Evolutionary conservation across 1,140 invertebrate species (phyloP).

Genomic region (Ruditapes philippinarum): DNA sequence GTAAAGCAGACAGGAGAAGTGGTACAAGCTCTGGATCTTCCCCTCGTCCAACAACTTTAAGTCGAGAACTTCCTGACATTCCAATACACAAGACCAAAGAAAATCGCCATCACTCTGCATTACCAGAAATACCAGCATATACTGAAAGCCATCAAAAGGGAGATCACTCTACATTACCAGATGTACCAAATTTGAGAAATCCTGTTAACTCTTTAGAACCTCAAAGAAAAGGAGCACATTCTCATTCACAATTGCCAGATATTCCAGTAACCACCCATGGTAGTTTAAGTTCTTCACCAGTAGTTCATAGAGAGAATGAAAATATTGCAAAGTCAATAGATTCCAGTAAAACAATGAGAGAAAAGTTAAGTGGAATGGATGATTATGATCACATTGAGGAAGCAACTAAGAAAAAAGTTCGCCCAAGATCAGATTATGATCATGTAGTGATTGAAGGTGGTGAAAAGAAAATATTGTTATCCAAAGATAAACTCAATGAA

Average conservation of each 20-base stretch:
- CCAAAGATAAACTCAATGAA: constrained; percentile 58
- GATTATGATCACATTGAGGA: constrained; percentile 65
- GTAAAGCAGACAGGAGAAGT: constrained; percentile 44
- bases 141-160: constrained; percentile 11
- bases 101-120: constrained; percentile 46
- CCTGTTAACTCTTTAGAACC: not conserved
- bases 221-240: constrained; percentile 4
- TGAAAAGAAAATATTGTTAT: constrained; percentile 26
- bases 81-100: constrained; percentile 18
- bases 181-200: not conserved
- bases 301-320: not conserved
- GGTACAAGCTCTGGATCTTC: constrained; percentile 61
- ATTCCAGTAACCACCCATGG: constrained; percentile 17
- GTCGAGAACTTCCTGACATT: constrained; percentile 55
- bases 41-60: constrained; percentile 38
- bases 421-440: constrained; percentile 61
- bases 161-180: constrained; percentile 30
- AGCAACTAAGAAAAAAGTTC: constrained; percentile 20
- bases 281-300: not conserved
- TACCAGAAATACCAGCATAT: constrained; percentile 38
- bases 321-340: not conserved
- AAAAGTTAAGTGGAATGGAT: not conserved
- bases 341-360: not conserved
- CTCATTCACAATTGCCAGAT: constrained; percentile 45
- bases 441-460: constrained; percentile 62